These are phyloP conservation scores for Montipora efflorescens DNA, from an alignment of 64 coral and sea anemone species.

Conservation along the genomic window DNA sequence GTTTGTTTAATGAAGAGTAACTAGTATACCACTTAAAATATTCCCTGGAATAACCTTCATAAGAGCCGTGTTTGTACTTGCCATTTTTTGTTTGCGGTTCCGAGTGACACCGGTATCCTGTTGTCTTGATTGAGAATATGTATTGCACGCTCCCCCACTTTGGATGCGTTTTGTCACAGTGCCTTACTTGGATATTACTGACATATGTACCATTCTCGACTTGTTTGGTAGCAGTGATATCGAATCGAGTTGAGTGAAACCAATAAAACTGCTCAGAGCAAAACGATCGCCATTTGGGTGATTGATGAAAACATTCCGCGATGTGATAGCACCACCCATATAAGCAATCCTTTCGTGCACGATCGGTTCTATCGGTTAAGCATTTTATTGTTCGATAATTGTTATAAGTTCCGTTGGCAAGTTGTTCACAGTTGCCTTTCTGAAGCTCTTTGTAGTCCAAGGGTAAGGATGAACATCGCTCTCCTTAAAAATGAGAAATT, in stretches of 20 bases:
- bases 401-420: neutral
- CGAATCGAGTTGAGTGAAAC: neutral
- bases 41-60: too few relatives aligned
- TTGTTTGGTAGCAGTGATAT: neutral
- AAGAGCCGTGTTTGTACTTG: neutral
- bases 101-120: neutral
- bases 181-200: neutral
- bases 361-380: accelerated
- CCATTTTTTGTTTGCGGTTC: neutral
- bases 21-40: too few relatives aligned
- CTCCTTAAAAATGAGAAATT: neutral
- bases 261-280: neutral
- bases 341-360: too few relatives aligned
- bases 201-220: neutral
- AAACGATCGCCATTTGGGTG: neutral
- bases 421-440: neutral
- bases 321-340: too few relatives aligned
- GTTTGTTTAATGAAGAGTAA: too few relatives aligned
- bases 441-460: neutral
- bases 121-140: neutral
- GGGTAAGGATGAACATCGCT: neutral
- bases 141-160: neutral
- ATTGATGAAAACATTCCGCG: neutral
- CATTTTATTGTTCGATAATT: neutral
- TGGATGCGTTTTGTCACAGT: neutral